A percentile compares a stretch with the other conserved stretches of the same genome.
These are phyloP conservation scores for Drosophila paulistorum DNA, from an alignment of 1,140 invertebrate species.

Conservation along the genomic window DNA sequence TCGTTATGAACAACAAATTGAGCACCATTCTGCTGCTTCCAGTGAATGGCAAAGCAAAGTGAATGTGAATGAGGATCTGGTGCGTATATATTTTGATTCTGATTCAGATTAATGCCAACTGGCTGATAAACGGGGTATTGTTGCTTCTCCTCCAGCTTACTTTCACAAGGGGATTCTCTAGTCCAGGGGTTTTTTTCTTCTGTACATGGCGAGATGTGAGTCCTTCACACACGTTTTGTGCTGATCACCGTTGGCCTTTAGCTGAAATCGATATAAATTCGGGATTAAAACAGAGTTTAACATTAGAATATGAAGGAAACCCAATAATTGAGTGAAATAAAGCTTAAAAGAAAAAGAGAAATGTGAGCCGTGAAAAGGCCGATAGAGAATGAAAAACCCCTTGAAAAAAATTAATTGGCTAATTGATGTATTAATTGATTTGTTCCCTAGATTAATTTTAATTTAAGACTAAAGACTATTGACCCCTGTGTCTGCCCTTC, in stretches of 20 bases:
- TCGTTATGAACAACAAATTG: constrained; percentile 88
- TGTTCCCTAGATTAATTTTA: too few relatives aligned
- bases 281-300: not conserved
- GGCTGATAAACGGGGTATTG: too few relatives aligned
- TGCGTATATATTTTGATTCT: not conserved
- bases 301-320: not conserved
- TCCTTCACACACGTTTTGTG: constrained; percentile 9
- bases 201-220: constrained; percentile 58
- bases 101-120: not conserved
- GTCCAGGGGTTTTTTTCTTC: constrained; percentile 66
- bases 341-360: too few relatives aligned
- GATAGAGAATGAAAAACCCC: too few relatives aligned
- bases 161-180: constrained; percentile 8
- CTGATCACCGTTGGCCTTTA: constrained; percentile 38
- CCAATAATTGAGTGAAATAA: too few relatives aligned
- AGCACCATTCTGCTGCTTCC: constrained; percentile 85
- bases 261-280: constrained; percentile 18
- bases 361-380: too few relatives aligned
- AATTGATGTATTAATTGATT: too few relatives aligned
- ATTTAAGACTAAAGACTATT: too few relatives aligned
- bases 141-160: constrained; percentile 1
- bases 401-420: too few relatives aligned
- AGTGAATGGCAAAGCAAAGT: too few relatives aligned
- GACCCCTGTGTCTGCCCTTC: too few relatives aligned
- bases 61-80: too few relatives aligned